A percentile compares a stretch with the other conserved stretches of the same genome.
phyloP scores from a whole-genome alignment of 2,888 invertebrate genomes.

The Caenorhabditis virilis region DNA sequence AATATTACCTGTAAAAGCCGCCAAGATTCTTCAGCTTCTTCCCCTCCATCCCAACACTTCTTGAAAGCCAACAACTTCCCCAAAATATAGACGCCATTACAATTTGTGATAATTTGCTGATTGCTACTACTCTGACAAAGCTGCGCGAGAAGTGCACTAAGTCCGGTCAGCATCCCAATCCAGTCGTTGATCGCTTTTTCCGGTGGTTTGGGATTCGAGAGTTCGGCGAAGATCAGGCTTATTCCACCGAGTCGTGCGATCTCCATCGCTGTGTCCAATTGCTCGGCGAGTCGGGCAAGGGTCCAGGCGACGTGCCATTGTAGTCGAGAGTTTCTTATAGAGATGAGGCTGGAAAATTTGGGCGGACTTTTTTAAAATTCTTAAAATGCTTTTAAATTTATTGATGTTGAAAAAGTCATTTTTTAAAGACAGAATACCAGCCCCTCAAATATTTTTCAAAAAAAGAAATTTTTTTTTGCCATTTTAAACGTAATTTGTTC shows the following conservation, averaged over 20 bases:
- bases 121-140: conserved; percentile 45
- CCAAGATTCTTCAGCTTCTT: conserved; percentile 27
- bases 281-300: conserved; percentile 70
- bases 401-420: no score
- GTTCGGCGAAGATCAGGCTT: conserved; percentile 69
- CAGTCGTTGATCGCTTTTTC: conserved; percentile 47
- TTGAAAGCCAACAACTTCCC: conserved; percentile 39
- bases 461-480: no score
- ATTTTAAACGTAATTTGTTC: no score
- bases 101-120: conserved; percentile 44
- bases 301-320: conserved; percentile 71
- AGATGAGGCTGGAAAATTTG: conserved; percentile 66
- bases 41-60: conserved; percentile 2
- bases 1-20: conserved; percentile 4
- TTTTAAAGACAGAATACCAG: no score
- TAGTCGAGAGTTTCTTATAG: conserved; percentile 70
- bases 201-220: conserved; percentile 37
- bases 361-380: not conserved
- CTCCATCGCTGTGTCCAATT: conserved; percentile 69
- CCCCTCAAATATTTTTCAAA: no score
- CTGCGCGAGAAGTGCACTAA: conserved; percentile 54
- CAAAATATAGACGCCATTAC: conserved; percentile 49
- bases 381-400: no score
- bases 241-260: conserved; percentile 70
- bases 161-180: conserved; percentile 53